Evolutionary conservation across 1,140 invertebrate species (phyloP), one percentile per base, ranked within the genome.

Genomic region (Euwallacea similis): DNA sequence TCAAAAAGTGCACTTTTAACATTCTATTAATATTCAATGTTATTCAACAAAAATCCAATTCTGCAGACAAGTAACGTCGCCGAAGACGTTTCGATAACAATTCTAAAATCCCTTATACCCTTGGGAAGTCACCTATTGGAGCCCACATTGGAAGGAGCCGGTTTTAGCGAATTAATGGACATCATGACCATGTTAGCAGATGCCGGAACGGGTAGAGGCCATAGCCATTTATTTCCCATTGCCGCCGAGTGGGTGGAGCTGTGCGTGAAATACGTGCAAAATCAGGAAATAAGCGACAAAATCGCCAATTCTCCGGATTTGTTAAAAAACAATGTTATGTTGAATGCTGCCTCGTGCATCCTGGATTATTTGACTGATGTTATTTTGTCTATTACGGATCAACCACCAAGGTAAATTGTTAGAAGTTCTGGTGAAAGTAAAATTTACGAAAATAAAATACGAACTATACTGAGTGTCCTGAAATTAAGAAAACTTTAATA

Each of bases 121-220:
- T 85, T 95, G 76, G 91, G 88, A 0, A 87, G 88, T 58, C 85
- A 88, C 7, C 83, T 94, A n/a, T 81, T 91, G 15, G 86, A 85
- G 4, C 83, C 85, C 6, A 83, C 85, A 59, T 85, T 89, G 41
- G 91, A 93, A 78, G 89, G 87, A 0, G 84, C 87, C 53, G 90
- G 91, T 41, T 94, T 95, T 78, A 87, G 90, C 7, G 91, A 94
- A 77, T 84, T 97, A 10, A 90, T 97, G 85, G 87, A 90, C 72
- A 89, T 95, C 71, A 88, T 90, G 86, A 91, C 92, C 3, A 93
- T 90, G 2, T 82, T 97, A 66, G 94, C 95, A 0, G 91, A 94
- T 79, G 91, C 92, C 42, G 90, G 93, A 16, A 85, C 87, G 8
- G 89, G 89, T 33, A 85, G 86, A 47, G 93, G 94, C 0, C 94